Evolutionary conservation across 2,888 invertebrate genomes (phyloP).

Genomic region (Coecobrya sp.): DNA sequence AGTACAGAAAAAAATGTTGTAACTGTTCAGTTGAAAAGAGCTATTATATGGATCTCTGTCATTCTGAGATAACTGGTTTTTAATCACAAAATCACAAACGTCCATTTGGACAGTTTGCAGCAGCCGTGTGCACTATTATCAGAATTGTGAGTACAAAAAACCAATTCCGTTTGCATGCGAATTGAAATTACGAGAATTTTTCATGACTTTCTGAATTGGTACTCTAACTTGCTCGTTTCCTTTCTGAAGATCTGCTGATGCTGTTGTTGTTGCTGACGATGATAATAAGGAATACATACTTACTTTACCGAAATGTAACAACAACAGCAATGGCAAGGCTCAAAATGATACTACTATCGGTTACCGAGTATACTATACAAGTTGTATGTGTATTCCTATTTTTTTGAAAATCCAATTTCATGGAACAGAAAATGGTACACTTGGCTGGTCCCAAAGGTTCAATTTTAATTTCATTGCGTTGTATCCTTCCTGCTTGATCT

Average conservation of each 20-base stretch:
- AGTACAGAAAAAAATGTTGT: no score
- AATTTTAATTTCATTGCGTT: conserved; percentile 80
- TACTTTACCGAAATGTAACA: neutral
- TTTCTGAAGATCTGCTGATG: neutral
- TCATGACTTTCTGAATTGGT: neutral
- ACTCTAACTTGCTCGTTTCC: neutral
- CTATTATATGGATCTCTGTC: neutral
- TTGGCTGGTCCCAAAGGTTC: conserved; percentile 76
- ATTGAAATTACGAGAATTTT: neutral
- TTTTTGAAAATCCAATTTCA: conserved; percentile 60
- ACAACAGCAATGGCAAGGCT: neutral
- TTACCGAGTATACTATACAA: neutral
- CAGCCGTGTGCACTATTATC: neutral
- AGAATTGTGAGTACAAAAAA: neutral
- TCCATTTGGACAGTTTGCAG: neutral
- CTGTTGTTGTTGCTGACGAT: neutral
- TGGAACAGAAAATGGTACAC: conserved; percentile 48
- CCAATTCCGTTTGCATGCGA: neutral
- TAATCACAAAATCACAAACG: neutral
- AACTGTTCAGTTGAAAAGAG: no score
- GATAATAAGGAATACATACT: neutral
- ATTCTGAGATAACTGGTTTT: neutral
- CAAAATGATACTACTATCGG: neutral
- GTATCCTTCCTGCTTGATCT: conserved; percentile 32
- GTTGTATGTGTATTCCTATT: neutral